These are phyloP conservation scores for Argya squamiceps DNA, from an alignment of 2,797 vertebrate species.

Conservation along the genomic window DNA sequence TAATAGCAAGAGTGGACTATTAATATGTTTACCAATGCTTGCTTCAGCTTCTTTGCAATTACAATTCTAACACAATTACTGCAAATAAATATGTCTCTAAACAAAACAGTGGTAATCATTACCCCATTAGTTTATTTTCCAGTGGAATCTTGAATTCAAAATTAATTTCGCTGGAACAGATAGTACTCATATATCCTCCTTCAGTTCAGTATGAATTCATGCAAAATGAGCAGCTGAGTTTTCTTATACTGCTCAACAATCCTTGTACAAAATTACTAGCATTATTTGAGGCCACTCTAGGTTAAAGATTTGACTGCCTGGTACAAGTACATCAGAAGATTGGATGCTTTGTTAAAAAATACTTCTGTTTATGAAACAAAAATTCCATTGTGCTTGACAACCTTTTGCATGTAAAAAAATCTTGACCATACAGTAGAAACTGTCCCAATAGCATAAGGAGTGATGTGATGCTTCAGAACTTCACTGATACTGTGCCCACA, in stretches of 20 bases:
- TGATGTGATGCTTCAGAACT: neutral
- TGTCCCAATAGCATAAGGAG: neutral
- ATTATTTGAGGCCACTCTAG: neutral
- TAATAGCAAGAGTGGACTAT: neutral
- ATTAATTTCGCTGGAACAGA: neutral
- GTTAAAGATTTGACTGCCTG: neutral
- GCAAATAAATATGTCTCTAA: neutral
- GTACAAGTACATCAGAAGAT: neutral
- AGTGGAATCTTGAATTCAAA: neutral
- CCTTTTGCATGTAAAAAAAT: neutral
- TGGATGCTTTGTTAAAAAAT: neutral
- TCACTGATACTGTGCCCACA: neutral
- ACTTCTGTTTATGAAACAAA: neutral
- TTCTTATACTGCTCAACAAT: neutral
- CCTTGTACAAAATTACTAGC: neutral
- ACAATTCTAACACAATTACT: neutral
- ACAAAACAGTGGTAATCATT: neutral
- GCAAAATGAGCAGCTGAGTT: neutral
- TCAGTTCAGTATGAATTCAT: neutral
- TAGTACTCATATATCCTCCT: neutral
- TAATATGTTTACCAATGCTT: conserved; percentile 15
- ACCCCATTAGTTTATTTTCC: neutral
- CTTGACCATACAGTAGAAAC: neutral
- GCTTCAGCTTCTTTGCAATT: conserved; percentile 6
- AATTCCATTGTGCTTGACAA: neutral